Base-by-base conservation (phyloP, 2,113 vertebrate species). In the Paedocypris sp. region DNA sequence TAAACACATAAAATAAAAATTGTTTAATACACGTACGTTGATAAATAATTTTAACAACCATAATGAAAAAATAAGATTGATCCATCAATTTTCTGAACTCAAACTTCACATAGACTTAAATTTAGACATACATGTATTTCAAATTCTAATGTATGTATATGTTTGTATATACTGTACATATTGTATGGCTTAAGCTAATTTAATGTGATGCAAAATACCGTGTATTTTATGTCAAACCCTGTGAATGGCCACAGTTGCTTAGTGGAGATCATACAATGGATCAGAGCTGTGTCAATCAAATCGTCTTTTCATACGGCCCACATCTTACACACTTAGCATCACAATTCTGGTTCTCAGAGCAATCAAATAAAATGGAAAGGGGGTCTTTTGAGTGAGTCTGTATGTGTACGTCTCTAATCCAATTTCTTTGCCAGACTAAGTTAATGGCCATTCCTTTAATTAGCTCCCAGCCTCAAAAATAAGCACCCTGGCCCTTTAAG, bases 401-500 rank as follows among this genome's bases (percentile, higher is more conserved):
- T 82, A 69, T 76, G 74, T 54, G 74, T 67, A 68, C 75, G 72
- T 69, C 63, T 61, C 66, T 78, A 78, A 82, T 80, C 76, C 73
- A 57, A 78, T 73, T 67, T 76, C 77, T 82, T 76, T 78, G 74
- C 76, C 72, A 72, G 70, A 72, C 59, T 67, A 73, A 75, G 65
- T 75, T 71, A 72, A 54, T 64, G 68, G 29, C 10, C 47, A 63
- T 53, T 72, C 64, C 77, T 70, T 64, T 85, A 85, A 86, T 86
- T 86, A 82, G 79, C 49, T 38, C 12, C 39, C 15, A 22, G 48
- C 47, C 52, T 11, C 11, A 5, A 46, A 19, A 45, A 45, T 45
- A 36, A 31, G 5, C 53, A 67, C 68, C 66, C 63, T 72, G 72
- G 56, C 72, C 66, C 68, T 77, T 81, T 66, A 75, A 80, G 77